Conservation (phyloP, 2,888 invertebrate species). For the Trachelus troglodyta region DNA sequence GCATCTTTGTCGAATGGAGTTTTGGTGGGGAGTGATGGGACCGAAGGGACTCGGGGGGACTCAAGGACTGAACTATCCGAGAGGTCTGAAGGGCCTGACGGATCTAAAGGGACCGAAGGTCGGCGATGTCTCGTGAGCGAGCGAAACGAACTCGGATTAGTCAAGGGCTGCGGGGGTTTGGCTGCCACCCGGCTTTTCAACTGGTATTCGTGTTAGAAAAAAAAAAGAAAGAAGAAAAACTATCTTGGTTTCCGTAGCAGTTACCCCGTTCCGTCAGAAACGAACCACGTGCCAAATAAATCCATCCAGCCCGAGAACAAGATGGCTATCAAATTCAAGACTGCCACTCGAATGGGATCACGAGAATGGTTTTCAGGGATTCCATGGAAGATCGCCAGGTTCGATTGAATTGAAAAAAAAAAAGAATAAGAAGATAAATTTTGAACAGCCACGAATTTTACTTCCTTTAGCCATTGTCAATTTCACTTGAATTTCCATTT, state of each 20-base stretch:
- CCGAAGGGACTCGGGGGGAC: not conserved
- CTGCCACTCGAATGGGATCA: not conserved
- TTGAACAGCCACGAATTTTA: not conserved
- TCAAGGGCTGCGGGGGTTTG: conserved; percentile 54
- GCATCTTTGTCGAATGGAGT: not conserved
- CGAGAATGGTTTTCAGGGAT: not conserved
- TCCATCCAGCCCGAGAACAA: not conserved
- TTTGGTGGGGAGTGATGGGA: not conserved
- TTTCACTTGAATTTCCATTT: not conserved
- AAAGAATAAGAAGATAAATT: not conserved
- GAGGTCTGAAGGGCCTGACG: not conserved
- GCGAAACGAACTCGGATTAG: conserved; percentile 64
- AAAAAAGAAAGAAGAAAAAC: not conserved
- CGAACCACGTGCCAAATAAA: not conserved
- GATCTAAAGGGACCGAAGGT: conserved; percentile 29
- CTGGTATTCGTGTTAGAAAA: conserved; percentile 8
- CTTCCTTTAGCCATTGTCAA: not conserved
- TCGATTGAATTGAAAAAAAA: not conserved
- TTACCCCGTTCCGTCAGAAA: not conserved
- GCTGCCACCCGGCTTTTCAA: conserved; percentile 53
- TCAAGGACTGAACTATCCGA: not conserved
- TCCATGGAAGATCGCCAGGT: not conserved
- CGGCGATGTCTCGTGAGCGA: conserved; percentile 53
- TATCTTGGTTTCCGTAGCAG: not conserved
- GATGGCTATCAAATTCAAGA: not conserved